phyloP scores from a whole-genome alignment of 2,888 invertebrate species.

The Pasiphila rectangulata region DNA sequence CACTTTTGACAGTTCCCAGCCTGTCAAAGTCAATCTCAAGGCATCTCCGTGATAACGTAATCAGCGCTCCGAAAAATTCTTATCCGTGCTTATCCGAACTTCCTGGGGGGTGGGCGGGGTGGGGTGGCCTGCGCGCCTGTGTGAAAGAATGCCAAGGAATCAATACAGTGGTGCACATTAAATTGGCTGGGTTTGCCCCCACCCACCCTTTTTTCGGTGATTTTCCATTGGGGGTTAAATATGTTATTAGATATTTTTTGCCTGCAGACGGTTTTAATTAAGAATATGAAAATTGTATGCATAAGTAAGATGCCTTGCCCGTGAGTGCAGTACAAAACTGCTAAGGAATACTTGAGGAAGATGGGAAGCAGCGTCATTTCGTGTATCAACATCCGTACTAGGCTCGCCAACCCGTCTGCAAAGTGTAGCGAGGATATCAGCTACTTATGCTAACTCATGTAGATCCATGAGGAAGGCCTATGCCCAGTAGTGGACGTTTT shows the following conservation, averaged over 20 bases:
- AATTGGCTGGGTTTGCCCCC: slow-evolving; percentile 60
- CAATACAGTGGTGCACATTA: slow-evolving; percentile 78
- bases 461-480: no score
- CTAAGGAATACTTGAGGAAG: no score
- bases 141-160: slow-evolving; percentile 74
- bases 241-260: slow-evolving; percentile 32
- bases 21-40: no score
- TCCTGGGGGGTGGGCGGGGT: slow-evolving; percentile 38
- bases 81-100: slow-evolving; percentile 65
- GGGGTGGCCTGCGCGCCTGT: slow-evolving; percentile 71
- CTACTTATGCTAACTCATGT: no score
- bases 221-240: slow-evolving; percentile 40
- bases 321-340: no score
- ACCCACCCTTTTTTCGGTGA: slow-evolving; percentile 55
- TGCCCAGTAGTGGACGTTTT: no score
- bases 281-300: slow-evolving; percentile 6
- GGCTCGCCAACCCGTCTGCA: no score
- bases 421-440: no score
- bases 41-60: slow-evolving; percentile 29
- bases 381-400: no score
- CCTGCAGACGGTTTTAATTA: slow-evolving; percentile 18
- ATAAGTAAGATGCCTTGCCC: no score
- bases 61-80: slow-evolving; percentile 61
- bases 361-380: no score
- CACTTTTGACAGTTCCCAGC: no score